These are phyloP conservation scores for Rhyzopertha dominica DNA, from an alignment of 1,140 invertebrate species.

Conservation along the genomic window DNA sequence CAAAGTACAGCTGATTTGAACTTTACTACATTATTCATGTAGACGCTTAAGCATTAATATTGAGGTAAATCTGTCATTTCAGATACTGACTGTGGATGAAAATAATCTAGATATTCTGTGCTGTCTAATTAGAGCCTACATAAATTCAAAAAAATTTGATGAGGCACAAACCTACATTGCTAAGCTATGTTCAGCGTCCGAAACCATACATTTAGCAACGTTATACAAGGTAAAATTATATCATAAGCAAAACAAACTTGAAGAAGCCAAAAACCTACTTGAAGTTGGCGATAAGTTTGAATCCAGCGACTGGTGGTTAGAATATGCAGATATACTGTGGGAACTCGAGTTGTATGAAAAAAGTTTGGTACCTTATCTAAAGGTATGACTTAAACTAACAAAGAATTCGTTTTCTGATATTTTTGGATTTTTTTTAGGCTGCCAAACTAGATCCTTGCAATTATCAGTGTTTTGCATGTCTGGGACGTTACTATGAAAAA, in stretches of 20 bases:
- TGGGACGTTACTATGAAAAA: conserved; percentile 69
- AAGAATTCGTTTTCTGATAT: conserved; percentile 14
- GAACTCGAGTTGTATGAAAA: conserved; percentile 56
- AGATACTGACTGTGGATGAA: background rate
- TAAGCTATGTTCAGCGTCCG: conserved; percentile 36
- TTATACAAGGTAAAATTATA: conserved; percentile 44
- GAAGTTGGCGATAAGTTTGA: conserved; percentile 46
- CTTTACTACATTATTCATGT: no score
- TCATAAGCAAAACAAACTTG: conserved; percentile 49
- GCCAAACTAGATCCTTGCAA: conserved; percentile 68
- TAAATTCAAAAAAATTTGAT: conserved; percentile 33
- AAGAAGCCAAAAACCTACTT: conserved; percentile 52
- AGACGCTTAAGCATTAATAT: no score
- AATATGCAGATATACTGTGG: conserved; percentile 64
- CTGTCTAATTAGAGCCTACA: conserved; percentile 28
- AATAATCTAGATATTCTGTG: conserved; percentile 3
- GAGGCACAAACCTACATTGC: conserved; percentile 32
- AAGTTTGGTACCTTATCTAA: conserved; percentile 59
- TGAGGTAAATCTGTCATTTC: conserved; percentile 9
- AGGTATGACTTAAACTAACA: conserved; percentile 43
- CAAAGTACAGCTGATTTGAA: no score
- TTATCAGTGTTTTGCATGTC: conserved; percentile 66
- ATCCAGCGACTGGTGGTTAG: conserved; percentile 54
- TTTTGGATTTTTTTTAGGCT: conserved; percentile 46
- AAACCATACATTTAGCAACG: no score